These are phyloP conservation scores for Muntiacus muntjak DNA, from an alignment of 2,113 vertebrate species.

Conservation along the genomic window DNA sequence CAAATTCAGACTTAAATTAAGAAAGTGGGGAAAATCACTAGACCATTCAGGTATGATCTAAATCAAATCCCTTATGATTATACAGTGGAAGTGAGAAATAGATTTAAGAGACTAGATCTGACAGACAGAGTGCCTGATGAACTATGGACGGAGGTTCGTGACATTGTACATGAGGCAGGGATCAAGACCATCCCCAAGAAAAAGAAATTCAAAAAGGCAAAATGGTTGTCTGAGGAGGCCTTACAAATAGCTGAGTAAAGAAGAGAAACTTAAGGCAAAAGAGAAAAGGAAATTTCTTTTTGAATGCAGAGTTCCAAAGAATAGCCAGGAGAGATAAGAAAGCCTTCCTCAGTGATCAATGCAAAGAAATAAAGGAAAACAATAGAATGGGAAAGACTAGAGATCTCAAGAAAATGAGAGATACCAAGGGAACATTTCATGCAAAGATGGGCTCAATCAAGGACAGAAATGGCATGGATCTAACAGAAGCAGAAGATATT, in stretches of 20 bases:
- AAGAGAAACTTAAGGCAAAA: not conserved
- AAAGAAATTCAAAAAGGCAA: not conserved
- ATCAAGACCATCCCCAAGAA: not conserved
- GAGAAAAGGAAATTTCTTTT: not conserved
- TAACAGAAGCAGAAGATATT: not conserved
- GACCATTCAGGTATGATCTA: not conserved
- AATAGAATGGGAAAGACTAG: not conserved
- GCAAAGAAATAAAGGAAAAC: not conserved
- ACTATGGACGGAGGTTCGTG: fast-evolving
- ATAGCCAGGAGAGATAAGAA: not conserved
- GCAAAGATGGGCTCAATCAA: not conserved
- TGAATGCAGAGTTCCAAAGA: not conserved
- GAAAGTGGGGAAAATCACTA: not conserved
- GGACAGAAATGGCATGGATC: not conserved
- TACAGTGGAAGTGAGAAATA: not conserved
- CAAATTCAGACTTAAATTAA: not conserved
- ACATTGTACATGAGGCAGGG: not conserved
- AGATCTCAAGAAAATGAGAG: not conserved
- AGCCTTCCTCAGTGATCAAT: not conserved
- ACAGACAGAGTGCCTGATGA: not conserved
- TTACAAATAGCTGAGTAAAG: not conserved
- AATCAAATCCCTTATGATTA: not conserved
- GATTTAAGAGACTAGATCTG: not conserved
- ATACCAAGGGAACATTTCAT: not conserved
- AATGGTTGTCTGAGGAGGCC: not conserved